Evolutionary conservation across 1,140 invertebrate species (phyloP), one percentile per base, ranked within the genome.

Genomic region (Eueides isabella): DNA sequence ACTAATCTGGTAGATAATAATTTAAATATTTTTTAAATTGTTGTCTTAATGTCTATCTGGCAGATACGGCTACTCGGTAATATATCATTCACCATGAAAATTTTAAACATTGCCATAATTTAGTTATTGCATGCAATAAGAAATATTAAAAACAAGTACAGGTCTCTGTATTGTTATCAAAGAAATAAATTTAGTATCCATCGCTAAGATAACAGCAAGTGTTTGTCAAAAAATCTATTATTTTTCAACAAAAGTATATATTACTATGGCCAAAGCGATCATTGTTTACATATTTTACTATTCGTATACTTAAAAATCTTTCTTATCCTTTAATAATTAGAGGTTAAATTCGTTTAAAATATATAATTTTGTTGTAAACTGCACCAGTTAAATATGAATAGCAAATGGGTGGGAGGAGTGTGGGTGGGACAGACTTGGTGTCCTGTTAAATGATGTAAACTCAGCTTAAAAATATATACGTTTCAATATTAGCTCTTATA

Each of bases 381-480:
- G 28, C 70, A 75, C 73, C 63, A 75, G 41, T 70, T 71, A 76
- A 76, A 70, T 76, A 76, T 72, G 74, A 76, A 76, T 76, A 72
- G 69, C 74, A 76, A 76, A 72, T 76, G 72, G 44, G 74, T 76
- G 69, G 70, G 74, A 68, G 70, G 69, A 65, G 65, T 61, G 74
- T 72, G 65, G 74, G 69, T 55, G 67, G 71, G 68, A 76, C 74
- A 71, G 70, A 76, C 69, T 61, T 55, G 74, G 69, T 75, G 74
- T 76, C 70, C 61, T 76, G 74, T 72, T 75, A 76, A 76, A 76
- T 76, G 74, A 76, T 76, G 74, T 76, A 72, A 70, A 76, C 61
- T 30, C 35, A 28, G 72, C 68, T 75, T 75, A 70, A 75, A 75
- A 75, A 71, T 75, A 71, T 26, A 66, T 38, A 61, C 63, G 30